Evolutionary conservation across 2,113 vertebrate genomes (phyloP).

Genomic region (Emydocephalus ijimae): DNA sequence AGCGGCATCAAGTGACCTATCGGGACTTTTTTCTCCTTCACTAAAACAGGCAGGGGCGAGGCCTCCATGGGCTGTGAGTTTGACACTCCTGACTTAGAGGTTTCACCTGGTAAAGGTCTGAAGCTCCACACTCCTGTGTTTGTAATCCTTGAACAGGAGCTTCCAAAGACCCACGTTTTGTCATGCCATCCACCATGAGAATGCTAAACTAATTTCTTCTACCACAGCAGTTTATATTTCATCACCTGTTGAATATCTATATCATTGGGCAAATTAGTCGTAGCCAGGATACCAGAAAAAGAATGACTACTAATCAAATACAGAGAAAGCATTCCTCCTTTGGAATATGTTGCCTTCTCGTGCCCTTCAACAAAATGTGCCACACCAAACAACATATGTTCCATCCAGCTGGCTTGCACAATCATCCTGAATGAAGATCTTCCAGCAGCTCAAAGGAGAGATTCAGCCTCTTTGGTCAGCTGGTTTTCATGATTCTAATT

Average conservation of each 20-base stretch:
- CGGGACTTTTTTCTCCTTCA: no score
- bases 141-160: neutral
- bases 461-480: neutral
- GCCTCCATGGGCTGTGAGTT: no score
- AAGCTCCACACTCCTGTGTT: neutral
- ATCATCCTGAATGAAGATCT: neutral
- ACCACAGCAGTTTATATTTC: accelerated
- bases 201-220: neutral
- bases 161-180: neutral
- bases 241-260: accelerated
- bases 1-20: no score
- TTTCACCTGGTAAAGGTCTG: neutral
- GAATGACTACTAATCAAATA: neutral
- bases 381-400: neutral
- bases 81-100: neutral
- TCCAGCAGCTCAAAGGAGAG: neutral
- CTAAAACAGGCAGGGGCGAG: no score
- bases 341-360: no score
- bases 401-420: conserved; percentile 13
- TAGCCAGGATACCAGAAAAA: neutral
- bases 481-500: conserved; percentile 13
- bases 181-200: neutral
- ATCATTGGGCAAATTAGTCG: neutral
- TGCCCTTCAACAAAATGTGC: conserved; percentile 6
- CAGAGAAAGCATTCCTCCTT: neutral